Evolutionary conservation across 2,797 vertebrate genomes (phyloP).

Genomic region (Hyperoplus lanceolatus): DNA sequence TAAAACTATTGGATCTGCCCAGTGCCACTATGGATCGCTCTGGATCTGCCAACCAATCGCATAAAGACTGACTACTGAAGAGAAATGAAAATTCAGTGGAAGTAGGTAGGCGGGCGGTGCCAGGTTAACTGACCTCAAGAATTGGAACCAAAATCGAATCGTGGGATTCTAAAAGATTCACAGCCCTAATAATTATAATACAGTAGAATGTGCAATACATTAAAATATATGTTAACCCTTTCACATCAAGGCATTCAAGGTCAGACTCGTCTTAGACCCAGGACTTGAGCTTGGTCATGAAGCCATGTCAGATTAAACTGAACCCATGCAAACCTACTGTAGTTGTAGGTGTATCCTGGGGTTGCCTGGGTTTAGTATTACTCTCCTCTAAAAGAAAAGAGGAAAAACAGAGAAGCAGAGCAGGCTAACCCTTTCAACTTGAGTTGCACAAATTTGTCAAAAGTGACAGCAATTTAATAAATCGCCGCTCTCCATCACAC

Average conservation of each 20-base stretch:
- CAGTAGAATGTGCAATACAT: background rate
- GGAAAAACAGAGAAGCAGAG: constrained; percentile 59
- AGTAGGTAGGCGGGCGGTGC: no score
- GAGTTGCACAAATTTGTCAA: constrained; percentile 87
- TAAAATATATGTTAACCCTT: constrained; percentile 6
- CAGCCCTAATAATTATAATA: background rate
- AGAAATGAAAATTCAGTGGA: no score
- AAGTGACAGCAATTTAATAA: constrained; percentile 90
- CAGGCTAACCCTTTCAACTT: constrained; percentile 81
- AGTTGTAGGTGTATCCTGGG: constrained; percentile 25
- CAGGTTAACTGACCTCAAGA: no score
- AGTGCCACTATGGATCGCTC: no score
- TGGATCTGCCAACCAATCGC: no score
- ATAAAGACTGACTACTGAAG: no score
- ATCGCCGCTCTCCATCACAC: constrained; percentile 81
- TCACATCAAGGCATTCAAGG: constrained; percentile 11
- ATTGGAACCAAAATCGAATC: no score
- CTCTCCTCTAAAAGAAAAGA: constrained; percentile 57
- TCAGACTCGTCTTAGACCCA: constrained; percentile 12
- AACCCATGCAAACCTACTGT: constrained; percentile 8
- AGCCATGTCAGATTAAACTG: background rate
- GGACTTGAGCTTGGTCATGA: constrained; percentile 3
- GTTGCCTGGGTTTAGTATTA: constrained; percentile 35
- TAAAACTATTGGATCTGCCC: no score
- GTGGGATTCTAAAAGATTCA: no score